Base-by-base conservation (phyloP, 2,888 invertebrate genomes). In the Kryphioiulus occultus region DNA sequence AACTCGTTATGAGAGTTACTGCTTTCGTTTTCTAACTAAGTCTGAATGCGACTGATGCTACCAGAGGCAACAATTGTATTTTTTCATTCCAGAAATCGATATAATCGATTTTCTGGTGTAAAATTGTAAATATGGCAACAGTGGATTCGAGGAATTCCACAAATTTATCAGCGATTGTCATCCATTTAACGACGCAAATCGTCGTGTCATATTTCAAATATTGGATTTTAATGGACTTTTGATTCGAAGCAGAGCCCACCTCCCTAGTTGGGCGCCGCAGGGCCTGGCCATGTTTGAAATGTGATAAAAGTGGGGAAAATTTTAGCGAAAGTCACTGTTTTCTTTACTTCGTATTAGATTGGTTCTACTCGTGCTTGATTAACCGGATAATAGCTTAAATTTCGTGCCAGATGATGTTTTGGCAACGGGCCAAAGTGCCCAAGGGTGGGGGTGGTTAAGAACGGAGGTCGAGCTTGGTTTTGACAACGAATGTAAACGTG, bases 121-220 rank as follows among this genome's bases (percentile, higher is more conserved):
- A 59, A 59, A 59, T 59, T n/a, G 59, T 59, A 59, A 59, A 59
- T 59, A 59, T 17, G 9, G n/a, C 59, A n/a, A 47, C 17, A 47
- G n/a, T n/a, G 59, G n/a, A 59, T 59, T 59, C n/a, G n/a, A n/a
- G 15, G 59, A 59, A 59, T 59, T 59, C n/a, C 59, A 9, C 3
- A n/a, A n/a, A 59, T 59, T 59, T n/a, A n/a, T 59, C 59, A n/a
- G 59, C 9, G 59, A 59, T 59, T 59, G 59, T 59, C n/a, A 59
- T 59, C 1, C 59, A n/a, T 59, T 59, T 59, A 59, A 59, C 59
- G 59, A 59, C 59, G 19, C 59, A 3, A 2, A 59, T 15, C 59
- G 59, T 59, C 59, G 59, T 59, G 59, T 59, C 59, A 19, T 15
- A 59, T 59, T 59, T 59, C 59, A n/a, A n/a, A 59, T 59, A 59